Percentiles rank a stretch among this genome's conserved stretches.
Conservation (phyloP, 2,888 invertebrate species). For the Boloria euphrosyne region DNA sequence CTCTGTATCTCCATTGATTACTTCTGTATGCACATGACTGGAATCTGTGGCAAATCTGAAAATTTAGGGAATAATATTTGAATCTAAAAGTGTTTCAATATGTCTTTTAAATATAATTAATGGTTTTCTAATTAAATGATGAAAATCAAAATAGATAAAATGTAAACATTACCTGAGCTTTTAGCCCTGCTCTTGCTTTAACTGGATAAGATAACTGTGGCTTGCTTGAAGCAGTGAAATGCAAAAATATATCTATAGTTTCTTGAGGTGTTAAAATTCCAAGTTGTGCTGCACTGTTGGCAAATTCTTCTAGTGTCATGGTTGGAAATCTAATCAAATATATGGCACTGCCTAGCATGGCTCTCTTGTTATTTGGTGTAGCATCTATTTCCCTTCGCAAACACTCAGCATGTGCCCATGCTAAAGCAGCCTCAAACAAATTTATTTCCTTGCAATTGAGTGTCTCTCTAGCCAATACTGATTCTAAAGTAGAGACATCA, state of each 20-base stretch:
- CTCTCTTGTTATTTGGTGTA: slow-evolving; percentile 89
- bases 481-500: slow-evolving; percentile 95
- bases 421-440: slow-evolving; percentile 93
- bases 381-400: slow-evolving; percentile 90
- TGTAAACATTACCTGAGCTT: slow-evolving; percentile 86
- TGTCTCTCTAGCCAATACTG: slow-evolving; percentile 95
- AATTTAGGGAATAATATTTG: neutral
- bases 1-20: slow-evolving; percentile 98
- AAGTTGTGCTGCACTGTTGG: slow-evolving; percentile 96
- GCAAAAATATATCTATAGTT: slow-evolving; percentile 96
- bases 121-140: neutral
- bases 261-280: slow-evolving; percentile 96
- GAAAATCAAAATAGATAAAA: neutral
- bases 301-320: slow-evolving; percentile 95
- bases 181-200: slow-evolving; percentile 92
- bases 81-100: neutral
- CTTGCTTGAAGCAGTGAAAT: slow-evolving; percentile 95
- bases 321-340: slow-evolving; percentile 96
- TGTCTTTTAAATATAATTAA: too few relatives aligned
- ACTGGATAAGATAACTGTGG: slow-evolving; percentile 91
- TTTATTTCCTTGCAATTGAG: slow-evolving; percentile 97
- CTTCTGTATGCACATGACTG: slow-evolving; percentile 98
- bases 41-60: slow-evolving; percentile 95
- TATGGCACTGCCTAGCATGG: slow-evolving; percentile 89
- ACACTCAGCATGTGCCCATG: slow-evolving; percentile 97